Evolutionary conservation across 2,888 invertebrate species (phyloP).

Genomic region (Tinea pellionella): DNA sequence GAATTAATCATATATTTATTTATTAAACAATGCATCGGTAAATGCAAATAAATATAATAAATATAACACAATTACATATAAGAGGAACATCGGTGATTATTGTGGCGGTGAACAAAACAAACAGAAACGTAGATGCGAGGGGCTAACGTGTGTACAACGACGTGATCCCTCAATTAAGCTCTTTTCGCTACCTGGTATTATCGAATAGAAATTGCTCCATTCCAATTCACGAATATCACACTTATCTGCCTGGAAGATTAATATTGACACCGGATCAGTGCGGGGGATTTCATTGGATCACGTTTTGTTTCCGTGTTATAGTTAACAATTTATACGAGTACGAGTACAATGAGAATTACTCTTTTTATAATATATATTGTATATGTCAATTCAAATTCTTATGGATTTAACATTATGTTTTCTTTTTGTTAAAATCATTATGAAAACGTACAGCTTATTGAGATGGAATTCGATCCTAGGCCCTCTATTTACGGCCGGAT

Average conservation of each 20-base stretch:
- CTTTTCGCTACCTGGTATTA: constrained; percentile 47
- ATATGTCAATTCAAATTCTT: no score
- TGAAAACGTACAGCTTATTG: no score
- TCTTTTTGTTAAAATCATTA: no score
- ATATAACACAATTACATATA: no score
- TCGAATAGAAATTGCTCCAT: constrained; percentile 23
- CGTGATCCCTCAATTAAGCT: constrained; percentile 41
- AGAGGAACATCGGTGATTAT: no score
- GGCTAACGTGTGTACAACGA: constrained; percentile 7
- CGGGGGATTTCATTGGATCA: constrained; percentile 1
- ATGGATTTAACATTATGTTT: no score
- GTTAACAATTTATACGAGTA: not conserved
- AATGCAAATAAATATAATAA: no score
- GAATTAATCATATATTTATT: no score
- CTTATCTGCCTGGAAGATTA: constrained; percentile 4
- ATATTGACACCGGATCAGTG: constrained; percentile 12
- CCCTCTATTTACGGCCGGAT: no score
- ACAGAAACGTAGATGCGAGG: not conserved
- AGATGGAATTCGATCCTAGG: no score
- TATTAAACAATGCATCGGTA: no score
- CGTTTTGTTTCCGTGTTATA: not conserved
- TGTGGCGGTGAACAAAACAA: not conserved
- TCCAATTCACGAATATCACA: not conserved
- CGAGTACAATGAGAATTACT: not conserved
- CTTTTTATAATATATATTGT: no score